These are phyloP conservation scores for Eurystomus gularis DNA, from an alignment of 2,113 vertebrate genomes.

Conservation along the genomic window DNA sequence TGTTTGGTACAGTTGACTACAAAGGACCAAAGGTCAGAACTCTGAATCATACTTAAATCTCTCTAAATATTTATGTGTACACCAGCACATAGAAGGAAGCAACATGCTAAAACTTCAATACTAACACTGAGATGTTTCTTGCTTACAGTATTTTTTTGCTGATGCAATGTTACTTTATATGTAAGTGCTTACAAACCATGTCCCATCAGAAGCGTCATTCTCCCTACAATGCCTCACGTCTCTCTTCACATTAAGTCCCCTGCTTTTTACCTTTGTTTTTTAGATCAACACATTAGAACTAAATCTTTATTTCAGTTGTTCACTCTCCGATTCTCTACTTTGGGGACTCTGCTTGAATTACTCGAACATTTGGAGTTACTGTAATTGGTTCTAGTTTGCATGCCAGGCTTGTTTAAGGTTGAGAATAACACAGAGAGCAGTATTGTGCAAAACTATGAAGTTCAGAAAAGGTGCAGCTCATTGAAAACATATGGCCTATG, in stretches of 20 bases:
- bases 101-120: background rate
- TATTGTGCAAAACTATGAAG: accelerated
- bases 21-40: background rate
- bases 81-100: background rate
- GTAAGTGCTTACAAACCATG: accelerated
- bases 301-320: background rate
- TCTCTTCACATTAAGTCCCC: background rate
- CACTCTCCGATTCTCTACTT: background rate
- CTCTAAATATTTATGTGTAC: background rate
- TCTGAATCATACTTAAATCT: background rate
- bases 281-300: background rate
- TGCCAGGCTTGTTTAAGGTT: background rate
- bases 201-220: background rate
- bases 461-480: background rate
- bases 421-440: background rate
- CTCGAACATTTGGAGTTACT: background rate
- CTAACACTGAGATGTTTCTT: background rate
- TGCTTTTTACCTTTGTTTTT: background rate
- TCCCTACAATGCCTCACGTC: background rate
- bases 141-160: background rate
- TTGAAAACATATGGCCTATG: background rate
- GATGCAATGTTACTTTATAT: background rate
- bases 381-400: background rate
- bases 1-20: background rate
- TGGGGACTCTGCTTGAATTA: background rate